Evolutionary conservation across 2,888 invertebrate species (phyloP).

Genomic region (Archips xylosteana): DNA sequence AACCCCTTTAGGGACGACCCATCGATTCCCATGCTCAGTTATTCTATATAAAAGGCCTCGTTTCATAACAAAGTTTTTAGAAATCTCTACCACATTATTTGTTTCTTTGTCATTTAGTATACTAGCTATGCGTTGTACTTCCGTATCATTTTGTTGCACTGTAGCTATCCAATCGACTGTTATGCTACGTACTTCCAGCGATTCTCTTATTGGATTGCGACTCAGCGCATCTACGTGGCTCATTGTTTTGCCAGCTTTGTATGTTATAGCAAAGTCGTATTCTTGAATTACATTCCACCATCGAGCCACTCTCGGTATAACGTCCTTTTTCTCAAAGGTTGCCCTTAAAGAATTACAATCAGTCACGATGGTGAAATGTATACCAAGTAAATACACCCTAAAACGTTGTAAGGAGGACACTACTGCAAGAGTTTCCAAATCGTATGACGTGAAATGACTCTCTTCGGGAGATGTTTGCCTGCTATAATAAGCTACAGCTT

Average conservation of each 20-base stretch:
- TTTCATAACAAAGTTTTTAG: not conserved
- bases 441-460: constrained; percentile 43
- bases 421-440: constrained; percentile 51
- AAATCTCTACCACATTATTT: not conserved
- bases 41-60: not conserved
- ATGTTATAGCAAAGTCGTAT: constrained; percentile 54
- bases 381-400: constrained; percentile 48
- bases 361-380: constrained; percentile 46
- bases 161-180: not conserved
- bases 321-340: constrained; percentile 51
- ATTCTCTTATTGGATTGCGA: constrained; percentile 43
- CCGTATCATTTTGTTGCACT: not conserved
- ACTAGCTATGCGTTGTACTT: not conserved
- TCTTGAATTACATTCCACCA: constrained; percentile 58
- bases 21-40: not conserved
- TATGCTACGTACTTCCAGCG: not conserved
- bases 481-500: constrained; percentile 6
- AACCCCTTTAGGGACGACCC: not conserved
- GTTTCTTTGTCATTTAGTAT: not conserved
- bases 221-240: constrained; percentile 58
- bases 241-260: constrained; percentile 54
- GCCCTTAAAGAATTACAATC: constrained; percentile 55
- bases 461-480: constrained; percentile 7
- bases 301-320: constrained; percentile 53
- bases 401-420: constrained; percentile 46